A percentile compares a stretch with the other conserved stretches of the same genome.
Conservation (phyloP, 1,140 invertebrate species). For the Stegodyphus mimosarum region DNA sequence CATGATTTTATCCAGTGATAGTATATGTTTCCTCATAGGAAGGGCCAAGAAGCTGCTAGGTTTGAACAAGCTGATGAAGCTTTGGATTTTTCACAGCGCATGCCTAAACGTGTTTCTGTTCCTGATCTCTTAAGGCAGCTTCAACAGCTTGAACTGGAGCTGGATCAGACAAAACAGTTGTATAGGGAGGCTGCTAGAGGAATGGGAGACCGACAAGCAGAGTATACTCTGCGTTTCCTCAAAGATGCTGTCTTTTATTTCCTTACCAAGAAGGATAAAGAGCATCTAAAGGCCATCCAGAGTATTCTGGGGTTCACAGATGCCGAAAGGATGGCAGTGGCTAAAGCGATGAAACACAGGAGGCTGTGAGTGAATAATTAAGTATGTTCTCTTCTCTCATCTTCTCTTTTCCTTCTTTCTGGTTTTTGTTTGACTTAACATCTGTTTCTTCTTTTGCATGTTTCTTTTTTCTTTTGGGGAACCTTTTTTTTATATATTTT, state of each 20-base stretch:
- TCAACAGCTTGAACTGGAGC: conserved; percentile 82
- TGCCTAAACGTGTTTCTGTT: conserved; percentile 74
- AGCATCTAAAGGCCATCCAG: conserved; percentile 85
- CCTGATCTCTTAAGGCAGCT: conserved; percentile 80
- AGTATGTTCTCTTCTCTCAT: conserved; percentile 50
- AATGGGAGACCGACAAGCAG: conserved; percentile 76
- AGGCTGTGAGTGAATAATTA: conserved; percentile 57
- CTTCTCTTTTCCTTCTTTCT: conserved; percentile 16
- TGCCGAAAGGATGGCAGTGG: conserved; percentile 55
- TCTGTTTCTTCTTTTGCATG: background rate
- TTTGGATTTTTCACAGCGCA: conserved; percentile 66
- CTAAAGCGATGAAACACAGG: conserved; percentile 57
- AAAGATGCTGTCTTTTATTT: conserved; percentile 92
- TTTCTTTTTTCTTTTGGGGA: background rate
- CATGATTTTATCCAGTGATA: conserved; percentile 7
- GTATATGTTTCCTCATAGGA: conserved; percentile 67
- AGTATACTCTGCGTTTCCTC: conserved; percentile 86
- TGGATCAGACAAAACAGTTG: conserved; percentile 87
- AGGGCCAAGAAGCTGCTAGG: conserved; percentile 81
- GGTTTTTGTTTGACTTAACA: background rate
- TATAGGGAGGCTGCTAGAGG: conserved; percentile 77
- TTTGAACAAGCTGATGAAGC: conserved; percentile 74
- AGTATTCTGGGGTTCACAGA: conserved; percentile 77
- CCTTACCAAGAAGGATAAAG: conserved; percentile 84
- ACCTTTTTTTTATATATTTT: too few relatives aligned